Base-by-base conservation (phyloP, 2,888 invertebrate species). In the Ochropleura leucogaster region DNA sequence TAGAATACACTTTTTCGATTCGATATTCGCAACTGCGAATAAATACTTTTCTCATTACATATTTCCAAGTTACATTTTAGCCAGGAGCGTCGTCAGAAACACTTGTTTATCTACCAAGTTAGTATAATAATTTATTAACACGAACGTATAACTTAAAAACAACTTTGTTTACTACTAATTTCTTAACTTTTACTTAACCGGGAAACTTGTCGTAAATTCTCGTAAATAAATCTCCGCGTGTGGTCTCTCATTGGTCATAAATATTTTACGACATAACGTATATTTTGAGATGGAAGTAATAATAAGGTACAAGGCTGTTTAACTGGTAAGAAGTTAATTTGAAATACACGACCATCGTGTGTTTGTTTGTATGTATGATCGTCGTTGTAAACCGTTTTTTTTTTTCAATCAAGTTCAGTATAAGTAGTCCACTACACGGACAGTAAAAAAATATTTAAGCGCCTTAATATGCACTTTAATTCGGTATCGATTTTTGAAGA, bases 251-350 rank as follows among this genome's bases (percentile, higher is more conserved):
- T 62, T 63, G 74, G 62, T 72, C 77, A 77, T 77, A 77, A 84
- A 86, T 85, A 85, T 82, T 85, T 86, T 74, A 86, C 74, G 87
- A 79, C 72, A 44, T 20, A 68, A 18, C 66, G 72, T 86, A 78
- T 85, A 77, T 85, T 81, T 78, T 66, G 69, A 76, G 65, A 67
- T 70, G 77, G 78, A 77, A 64, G 77, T 82, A 78, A 77, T 80
- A 77, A 82, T 81, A 74, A 80, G 60, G 81, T 77, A 82, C 83
- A 82, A 70, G 79, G 67, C 20, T 80, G 40, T 60, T 55, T 20
- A 10, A 72, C 60, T 82, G 53, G 74, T 60, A 69, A 77, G 59
- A 68, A 65, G 62, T 68, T 78, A 57, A 67, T 59, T 74, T 85
- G 53, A 73, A 69, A 68, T 70, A 64, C 67, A 53, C 16, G 16